These are phyloP conservation scores for Ectemnius lituratus DNA, from an alignment of 2,888 invertebrate species.

Conservation along the genomic window DNA sequence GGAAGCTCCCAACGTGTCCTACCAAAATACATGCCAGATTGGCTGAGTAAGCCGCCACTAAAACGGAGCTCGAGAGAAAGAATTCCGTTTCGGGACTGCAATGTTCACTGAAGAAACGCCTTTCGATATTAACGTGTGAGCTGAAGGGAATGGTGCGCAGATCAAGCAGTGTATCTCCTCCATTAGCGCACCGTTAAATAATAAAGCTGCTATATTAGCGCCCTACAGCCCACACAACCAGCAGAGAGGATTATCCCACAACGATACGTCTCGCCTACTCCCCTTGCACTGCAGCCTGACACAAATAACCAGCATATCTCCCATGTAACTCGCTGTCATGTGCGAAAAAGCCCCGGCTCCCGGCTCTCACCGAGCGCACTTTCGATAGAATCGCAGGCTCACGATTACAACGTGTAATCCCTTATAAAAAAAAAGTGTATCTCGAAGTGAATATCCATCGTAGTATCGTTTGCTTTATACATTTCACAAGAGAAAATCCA, in stretches of 20 bases:
- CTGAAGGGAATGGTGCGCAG: neutral
- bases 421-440: neutral
- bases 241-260: conserved; percentile 70
- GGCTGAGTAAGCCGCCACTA: no score
- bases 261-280: conserved; percentile 64
- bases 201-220: conserved; percentile 71
- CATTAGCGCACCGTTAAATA: conserved; percentile 73
- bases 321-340: conserved; percentile 21
- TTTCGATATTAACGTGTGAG: no score
- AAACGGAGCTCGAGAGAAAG: no score
- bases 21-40: no score
- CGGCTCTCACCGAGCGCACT: conserved; percentile 13
- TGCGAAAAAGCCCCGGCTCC: conserved; percentile 11
- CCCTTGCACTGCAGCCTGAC: conserved; percentile 31
- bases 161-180: conserved; percentile 56
- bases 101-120: no score
- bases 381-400: conserved; percentile 16
- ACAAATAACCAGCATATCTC: conserved; percentile 24
- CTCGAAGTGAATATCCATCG: neutral
- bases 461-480: no score
- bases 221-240: conserved; percentile 63
- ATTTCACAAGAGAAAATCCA: no score
- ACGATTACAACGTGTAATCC: conserved; percentile 5
- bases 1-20: conserved; percentile 5
- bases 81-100: no score